phyloP scores from a whole-genome alignment of 2,797 vertebrate genomes.

The Distichodus sexfasciatus region DNA sequence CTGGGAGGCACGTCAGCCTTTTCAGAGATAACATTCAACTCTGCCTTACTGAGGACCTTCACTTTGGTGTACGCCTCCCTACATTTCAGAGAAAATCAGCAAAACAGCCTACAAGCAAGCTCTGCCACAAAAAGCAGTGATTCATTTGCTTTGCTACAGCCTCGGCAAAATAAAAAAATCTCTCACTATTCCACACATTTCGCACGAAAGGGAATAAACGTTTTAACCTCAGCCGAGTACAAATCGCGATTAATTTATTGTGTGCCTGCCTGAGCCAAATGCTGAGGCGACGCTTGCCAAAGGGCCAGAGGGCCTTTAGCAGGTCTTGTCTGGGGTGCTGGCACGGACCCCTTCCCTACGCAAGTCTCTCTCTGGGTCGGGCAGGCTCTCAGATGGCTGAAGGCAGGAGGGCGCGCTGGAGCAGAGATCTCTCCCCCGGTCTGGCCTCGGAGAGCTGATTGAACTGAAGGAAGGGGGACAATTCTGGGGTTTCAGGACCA shows the following conservation, averaged over 20 bases:
- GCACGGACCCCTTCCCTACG: slow-evolving; percentile 38
- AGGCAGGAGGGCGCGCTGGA: slow-evolving; percentile 1
- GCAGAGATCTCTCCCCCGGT: slow-evolving; percentile 18
- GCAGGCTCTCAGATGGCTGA: slow-evolving; percentile 30
- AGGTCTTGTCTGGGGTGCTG: slow-evolving; percentile 34
- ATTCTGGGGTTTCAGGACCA: slow-evolving; percentile 10
- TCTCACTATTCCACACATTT: slow-evolving; percentile 11
- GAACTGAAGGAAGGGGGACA: slow-evolving; percentile 8
- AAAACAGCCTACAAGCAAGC: neutral
- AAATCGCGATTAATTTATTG: slow-evolving; percentile 42
- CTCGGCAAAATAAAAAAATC: slow-evolving; percentile 1
- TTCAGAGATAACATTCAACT: slow-evolving; percentile 47
- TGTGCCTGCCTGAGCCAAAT: slow-evolving; percentile 26
- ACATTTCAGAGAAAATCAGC: slow-evolving; percentile 1
- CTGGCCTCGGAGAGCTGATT: neutral
- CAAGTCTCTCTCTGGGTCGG: slow-evolving; percentile 24
- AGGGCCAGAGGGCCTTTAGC: slow-evolving; percentile 40
- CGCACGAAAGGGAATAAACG: slow-evolving; percentile 27
- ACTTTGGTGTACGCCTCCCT: neutral
- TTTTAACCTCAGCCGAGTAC: slow-evolving; percentile 26
- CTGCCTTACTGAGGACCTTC: slow-evolving; percentile 41
- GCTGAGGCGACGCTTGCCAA: slow-evolving; percentile 34
- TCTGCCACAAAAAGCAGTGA: neutral
- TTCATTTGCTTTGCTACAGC: slow-evolving; percentile 6
- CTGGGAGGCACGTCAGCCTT: slow-evolving; percentile 38